Conservation (phyloP, 1,140 invertebrate genomes). For the Uloborus diversus region DNA sequence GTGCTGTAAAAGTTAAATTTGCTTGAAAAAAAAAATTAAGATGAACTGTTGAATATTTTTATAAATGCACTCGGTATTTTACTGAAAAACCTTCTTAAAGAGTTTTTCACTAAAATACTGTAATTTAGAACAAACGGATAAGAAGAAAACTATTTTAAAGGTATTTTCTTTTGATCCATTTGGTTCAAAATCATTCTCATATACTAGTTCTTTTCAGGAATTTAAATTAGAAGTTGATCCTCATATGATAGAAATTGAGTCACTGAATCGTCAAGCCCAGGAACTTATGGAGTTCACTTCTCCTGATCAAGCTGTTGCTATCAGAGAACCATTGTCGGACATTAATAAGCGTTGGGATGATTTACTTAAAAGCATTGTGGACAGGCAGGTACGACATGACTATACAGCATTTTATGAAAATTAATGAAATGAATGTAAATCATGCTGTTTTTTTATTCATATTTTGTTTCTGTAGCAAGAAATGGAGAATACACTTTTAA, state of each 20-base stretch:
- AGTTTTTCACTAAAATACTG: too few relatives aligned
- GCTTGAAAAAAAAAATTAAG: too few relatives aligned
- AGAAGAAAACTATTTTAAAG: too few relatives aligned
- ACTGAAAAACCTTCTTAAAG: too few relatives aligned
- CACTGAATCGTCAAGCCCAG: conserved; percentile 91
- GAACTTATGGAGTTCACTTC: conserved; percentile 91
- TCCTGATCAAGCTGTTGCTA: conserved; percentile 90
- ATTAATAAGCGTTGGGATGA: conserved; percentile 94
- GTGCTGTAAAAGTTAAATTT: too few relatives aligned
- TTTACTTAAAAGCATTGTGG: conserved; percentile 85
- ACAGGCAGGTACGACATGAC: conserved; percentile 80
- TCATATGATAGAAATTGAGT: conserved; percentile 96
- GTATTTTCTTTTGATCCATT: too few relatives aligned
- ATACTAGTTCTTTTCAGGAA: too few relatives aligned
- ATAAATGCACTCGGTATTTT: too few relatives aligned
- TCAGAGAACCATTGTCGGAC: conserved; percentile 87
- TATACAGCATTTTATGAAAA: neutral
- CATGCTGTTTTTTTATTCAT: neutral
- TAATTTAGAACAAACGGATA: too few relatives aligned
- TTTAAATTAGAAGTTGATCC: conserved; percentile 96
- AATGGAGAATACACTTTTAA: conserved; percentile 88
- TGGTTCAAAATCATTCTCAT: too few relatives aligned
- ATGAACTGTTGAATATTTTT: too few relatives aligned
- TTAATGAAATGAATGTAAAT: neutral
- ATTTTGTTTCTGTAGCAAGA: conserved; percentile 68